Percentiles rank a stretch among this genome's conserved stretches.
Conservation (phyloP, 2,113 vertebrate genomes). For the Ptychochromis oligacanthus region DNA sequence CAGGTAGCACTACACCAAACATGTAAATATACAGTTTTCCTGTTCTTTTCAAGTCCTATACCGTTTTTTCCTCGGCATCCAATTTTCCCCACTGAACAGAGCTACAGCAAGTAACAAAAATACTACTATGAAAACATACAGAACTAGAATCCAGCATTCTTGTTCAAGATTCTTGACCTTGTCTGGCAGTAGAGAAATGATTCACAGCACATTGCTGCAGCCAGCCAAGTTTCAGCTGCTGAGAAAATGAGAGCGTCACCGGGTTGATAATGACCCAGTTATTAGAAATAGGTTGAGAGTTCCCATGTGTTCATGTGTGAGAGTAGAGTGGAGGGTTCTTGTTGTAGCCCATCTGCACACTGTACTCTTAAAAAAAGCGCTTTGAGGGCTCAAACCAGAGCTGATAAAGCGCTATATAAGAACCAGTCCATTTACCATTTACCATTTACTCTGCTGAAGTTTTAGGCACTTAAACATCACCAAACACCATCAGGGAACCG, state of each 20-base stretch:
- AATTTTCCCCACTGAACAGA: background rate
- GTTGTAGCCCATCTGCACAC: background rate
- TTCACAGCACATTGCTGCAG: background rate
- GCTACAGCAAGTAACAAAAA: background rate
- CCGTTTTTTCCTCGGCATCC: too few species aligned
- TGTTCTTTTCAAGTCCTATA: too few species aligned
- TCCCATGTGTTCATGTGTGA: background rate
- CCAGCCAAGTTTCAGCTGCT: background rate
- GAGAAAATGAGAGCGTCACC: constrained; percentile 27
- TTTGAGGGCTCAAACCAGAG: too few species aligned
- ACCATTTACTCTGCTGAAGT: background rate
- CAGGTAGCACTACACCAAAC: too few species aligned
- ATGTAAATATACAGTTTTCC: too few species aligned
- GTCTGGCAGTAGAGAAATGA: background rate
- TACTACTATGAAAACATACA: background rate
- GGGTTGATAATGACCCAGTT: constrained; percentile 65
- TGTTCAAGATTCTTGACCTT: background rate
- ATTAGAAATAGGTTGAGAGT: constrained; percentile 27
- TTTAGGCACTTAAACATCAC: background rate
- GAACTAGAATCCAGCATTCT: background rate
- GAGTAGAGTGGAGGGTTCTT: background rate
- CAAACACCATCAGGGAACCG: background rate
- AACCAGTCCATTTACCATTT: too few species aligned
- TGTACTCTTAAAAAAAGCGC: too few species aligned
- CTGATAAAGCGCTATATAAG: too few species aligned